Conservation (phyloP, 2,113 vertebrate species). For the Butastur rufipennis region DNA sequence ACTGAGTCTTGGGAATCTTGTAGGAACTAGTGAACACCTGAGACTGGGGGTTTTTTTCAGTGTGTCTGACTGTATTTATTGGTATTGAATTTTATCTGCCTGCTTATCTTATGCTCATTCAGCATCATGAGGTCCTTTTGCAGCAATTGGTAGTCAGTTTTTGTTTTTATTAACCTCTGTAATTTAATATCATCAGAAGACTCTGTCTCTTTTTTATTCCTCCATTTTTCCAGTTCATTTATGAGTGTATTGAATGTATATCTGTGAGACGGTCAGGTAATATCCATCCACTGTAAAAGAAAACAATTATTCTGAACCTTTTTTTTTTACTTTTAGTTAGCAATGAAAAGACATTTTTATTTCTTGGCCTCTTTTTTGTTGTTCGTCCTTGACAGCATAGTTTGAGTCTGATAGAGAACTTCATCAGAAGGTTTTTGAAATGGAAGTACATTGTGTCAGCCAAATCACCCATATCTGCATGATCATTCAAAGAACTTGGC, state of each 20-base stretch:
- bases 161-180: not conserved
- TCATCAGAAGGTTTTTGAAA: not conserved
- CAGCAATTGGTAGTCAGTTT: not conserved
- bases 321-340: not conserved
- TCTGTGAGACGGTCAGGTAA: not conserved
- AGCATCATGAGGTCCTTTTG: not conserved
- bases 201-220: not conserved
- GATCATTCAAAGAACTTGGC: not conserved
- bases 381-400: not conserved
- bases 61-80: not conserved
- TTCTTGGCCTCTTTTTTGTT: not conserved
- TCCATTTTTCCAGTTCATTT: not conserved
- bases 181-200: not conserved
- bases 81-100: not conserved
- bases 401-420: not conserved
- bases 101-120: not conserved
- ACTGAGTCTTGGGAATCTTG: not conserved
- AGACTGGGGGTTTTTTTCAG: not conserved
- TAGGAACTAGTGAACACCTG: not conserved
- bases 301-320: not conserved
- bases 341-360: not conserved
- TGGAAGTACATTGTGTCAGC: not conserved
- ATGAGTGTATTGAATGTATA: not conserved
- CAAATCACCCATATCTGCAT: not conserved
- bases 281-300: not conserved